phyloP scores from a whole-genome alignment of 2,797 vertebrate species.

The Smutsia temminckii region DNA sequence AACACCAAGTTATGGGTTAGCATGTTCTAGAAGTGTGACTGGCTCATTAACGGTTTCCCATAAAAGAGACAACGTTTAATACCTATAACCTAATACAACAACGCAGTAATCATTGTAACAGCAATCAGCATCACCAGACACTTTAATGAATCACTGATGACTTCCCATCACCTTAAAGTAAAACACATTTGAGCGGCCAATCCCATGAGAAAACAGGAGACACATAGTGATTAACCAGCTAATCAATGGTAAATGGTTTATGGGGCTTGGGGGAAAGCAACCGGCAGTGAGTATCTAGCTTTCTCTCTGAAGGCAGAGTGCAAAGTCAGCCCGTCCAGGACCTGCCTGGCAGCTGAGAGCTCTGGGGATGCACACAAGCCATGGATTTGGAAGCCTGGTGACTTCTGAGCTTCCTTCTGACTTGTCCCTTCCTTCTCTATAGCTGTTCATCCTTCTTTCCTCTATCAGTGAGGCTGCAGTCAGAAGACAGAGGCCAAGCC shows the following conservation, averaged over 20 bases:
- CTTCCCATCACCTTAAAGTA: constrained; percentile 56
- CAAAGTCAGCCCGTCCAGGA: no score
- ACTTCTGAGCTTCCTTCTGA: background rate
- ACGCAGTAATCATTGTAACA: constrained; percentile 37
- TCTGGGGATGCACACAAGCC: background rate
- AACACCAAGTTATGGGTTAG: background rate
- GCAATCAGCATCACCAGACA: constrained; percentile 47
- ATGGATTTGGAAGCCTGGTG: background rate
- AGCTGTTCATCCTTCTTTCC: background rate
- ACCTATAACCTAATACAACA: constrained; percentile 38
- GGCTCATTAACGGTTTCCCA: constrained; percentile 8
- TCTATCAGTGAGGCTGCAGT: background rate
- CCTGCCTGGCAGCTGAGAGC: background rate
- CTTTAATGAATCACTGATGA: constrained; percentile 59
- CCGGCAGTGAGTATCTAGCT: background rate
- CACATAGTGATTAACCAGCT: background rate
- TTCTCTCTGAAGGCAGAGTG: background rate
- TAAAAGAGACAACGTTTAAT: constrained; percentile 24
- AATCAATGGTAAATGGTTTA: background rate
- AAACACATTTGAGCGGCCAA: constrained; percentile 47
- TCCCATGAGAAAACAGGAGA: constrained; percentile 21
- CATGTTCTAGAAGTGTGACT: background rate
- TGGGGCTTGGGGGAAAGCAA: background rate
- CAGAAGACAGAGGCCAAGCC: background rate
- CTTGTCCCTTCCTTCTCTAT: background rate